Percentiles rank a stretch among this genome's conserved stretches.
Conservation (phyloP, 2,888 invertebrate genomes). For the Synergus gifuensis region DNA sequence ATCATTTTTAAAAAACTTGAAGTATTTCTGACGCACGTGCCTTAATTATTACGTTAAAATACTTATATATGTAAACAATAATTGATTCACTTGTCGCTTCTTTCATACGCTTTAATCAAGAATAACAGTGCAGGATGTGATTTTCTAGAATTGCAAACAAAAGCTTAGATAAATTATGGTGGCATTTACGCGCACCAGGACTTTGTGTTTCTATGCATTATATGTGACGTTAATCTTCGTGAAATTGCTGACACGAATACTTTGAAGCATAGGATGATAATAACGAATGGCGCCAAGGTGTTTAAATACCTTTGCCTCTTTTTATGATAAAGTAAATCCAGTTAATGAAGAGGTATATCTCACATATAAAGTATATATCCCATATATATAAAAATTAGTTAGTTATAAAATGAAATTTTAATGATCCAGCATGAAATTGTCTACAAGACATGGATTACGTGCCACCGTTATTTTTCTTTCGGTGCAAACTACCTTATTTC, state of each 20-base stretch:
- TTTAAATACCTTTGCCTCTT: neutral
- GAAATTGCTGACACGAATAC: neutral
- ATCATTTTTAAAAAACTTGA: no score
- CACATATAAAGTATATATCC: no score
- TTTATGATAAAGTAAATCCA: neutral
- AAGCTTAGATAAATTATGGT: no score
- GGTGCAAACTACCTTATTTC: neutral
- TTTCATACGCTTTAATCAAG: no score
- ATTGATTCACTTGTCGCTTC: no score
- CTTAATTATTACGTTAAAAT: no score
- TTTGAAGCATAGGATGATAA: slow-evolving; percentile 6
- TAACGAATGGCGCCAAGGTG: neutral
- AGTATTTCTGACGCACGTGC: no score
- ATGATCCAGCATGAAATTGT: neutral
- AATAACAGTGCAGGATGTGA: no score
- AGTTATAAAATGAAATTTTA: neutral
- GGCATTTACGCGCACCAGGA: no score
- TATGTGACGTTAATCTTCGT: slow-evolving; percentile 15
- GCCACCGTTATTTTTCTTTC: neutral
- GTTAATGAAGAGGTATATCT: no score
- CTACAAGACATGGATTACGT: neutral
- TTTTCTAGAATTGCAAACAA: no score
- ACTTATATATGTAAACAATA: no score
- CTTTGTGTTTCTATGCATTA: neutral
- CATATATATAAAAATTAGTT: neutral